These are phyloP conservation scores for Eidolon helvum DNA, from an alignment of 2,113 vertebrate genomes.

Conservation along the genomic window DNA sequence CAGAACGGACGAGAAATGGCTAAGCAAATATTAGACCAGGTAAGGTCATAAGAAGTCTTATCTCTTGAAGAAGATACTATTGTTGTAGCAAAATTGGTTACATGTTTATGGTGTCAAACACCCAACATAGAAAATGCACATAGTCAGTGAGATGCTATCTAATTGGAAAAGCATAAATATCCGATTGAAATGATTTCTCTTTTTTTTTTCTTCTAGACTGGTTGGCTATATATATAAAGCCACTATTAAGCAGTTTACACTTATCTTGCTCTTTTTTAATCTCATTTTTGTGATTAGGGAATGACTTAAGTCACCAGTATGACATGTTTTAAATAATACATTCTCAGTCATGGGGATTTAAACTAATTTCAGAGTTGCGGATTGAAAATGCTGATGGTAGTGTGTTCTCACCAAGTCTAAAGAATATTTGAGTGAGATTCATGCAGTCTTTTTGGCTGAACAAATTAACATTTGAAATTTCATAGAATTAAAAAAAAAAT, in stretches of 20 bases:
- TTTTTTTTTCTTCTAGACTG: neutral
- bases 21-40: conserved; percentile 25
- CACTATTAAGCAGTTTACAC: neutral
- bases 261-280: neutral
- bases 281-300: neutral
- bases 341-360: neutral
- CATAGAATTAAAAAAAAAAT: neutral
- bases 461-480: conserved; percentile 19
- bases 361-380: conserved; percentile 21
- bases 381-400: neutral
- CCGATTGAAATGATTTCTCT: neutral
- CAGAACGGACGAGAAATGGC: conserved; percentile 2
- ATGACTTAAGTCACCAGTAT: neutral
- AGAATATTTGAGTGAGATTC: neutral
- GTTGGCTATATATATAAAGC: neutral
- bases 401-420: neutral
- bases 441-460: neutral
- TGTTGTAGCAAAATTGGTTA: neutral
- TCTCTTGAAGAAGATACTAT: neutral
- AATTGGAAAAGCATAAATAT: neutral
- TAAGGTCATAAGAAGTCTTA: neutral
- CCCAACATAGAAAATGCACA: neutral
- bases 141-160: neutral
- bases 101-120: neutral
- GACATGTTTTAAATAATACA: neutral